Evolutionary conservation across 2,797 vertebrate species (phyloP).

Genomic region (Loriculus beryllinus): DNA sequence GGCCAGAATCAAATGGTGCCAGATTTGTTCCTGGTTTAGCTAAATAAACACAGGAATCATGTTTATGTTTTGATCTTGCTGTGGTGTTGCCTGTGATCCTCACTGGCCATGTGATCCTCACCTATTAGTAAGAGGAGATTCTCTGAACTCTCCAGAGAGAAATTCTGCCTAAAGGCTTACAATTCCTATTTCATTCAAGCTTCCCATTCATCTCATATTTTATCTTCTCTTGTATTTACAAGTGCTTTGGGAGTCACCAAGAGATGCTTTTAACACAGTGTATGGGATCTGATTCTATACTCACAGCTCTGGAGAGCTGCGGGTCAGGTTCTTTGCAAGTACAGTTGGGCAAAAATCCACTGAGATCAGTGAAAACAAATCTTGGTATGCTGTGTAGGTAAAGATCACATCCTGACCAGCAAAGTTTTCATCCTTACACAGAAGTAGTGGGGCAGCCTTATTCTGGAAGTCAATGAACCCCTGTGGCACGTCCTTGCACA

Average conservation of each 20-base stretch:
- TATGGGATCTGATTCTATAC: neutral
- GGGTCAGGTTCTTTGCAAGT: neutral
- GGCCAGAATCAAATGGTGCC: neutral
- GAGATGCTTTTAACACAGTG: neutral
- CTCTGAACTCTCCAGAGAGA: neutral
- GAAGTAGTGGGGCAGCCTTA: neutral
- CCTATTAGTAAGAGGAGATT: neutral
- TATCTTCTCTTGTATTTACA: constrained; percentile 19
- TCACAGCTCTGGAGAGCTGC: neutral
- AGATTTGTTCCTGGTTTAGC: constrained; percentile 40
- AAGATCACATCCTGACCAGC: neutral
- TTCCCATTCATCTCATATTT: constrained; percentile 48
- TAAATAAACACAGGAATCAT: constrained; percentile 11
- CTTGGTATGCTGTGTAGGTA: rapidly evolving
- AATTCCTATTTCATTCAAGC: constrained; percentile 41
- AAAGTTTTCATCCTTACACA: neutral
- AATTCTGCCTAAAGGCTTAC: constrained; percentile 11
- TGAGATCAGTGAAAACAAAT: neutral
- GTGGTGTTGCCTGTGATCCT: neutral
- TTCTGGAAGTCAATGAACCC: neutral
- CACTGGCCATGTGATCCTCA: neutral
- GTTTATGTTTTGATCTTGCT: constrained; percentile 25
- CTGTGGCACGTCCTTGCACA: neutral
- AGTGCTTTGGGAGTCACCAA: constrained; percentile 17
- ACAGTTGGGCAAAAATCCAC: neutral